A percentile compares a stretch with the other conserved stretches of the same genome.
Conservation (phyloP, 2,113 vertebrate species). For the Orcinus orca region DNA sequence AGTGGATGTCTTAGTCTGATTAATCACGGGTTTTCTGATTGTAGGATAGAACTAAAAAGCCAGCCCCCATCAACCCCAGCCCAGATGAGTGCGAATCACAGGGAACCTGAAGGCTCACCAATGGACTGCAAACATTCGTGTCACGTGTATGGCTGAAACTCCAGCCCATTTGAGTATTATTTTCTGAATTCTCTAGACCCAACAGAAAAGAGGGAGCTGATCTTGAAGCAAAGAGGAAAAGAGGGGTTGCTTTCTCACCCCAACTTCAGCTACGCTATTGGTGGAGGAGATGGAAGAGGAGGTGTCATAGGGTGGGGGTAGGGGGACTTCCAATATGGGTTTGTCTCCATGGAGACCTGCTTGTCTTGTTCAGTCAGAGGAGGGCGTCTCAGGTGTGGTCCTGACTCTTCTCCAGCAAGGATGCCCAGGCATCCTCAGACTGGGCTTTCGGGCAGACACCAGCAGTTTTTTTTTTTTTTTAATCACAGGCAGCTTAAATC, state of each 20-base stretch:
- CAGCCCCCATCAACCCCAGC: neutral
- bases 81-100: neutral
- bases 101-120: neutral
- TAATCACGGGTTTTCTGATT: neutral
- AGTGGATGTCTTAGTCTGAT: neutral
- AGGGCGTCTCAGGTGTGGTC: neutral
- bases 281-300: neutral
- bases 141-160: neutral
- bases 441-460: neutral
- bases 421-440: neutral
- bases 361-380: neutral
- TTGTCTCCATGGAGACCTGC: neutral
- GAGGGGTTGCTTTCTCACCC: neutral
- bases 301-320: fast-evolving
- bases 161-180: neutral
- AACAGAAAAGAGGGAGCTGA: neutral
- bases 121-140: neutral
- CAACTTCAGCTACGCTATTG: fast-evolving
- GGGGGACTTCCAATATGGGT: neutral
- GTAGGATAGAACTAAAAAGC: neutral
- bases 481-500: neutral
- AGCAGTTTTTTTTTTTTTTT: neutral
- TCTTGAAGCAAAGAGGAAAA: neutral
- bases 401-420: neutral
- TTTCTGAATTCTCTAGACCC: neutral